Conservation (phyloP, 1,140 invertebrate genomes). For the Panagrolaimus sp. region DNA sequence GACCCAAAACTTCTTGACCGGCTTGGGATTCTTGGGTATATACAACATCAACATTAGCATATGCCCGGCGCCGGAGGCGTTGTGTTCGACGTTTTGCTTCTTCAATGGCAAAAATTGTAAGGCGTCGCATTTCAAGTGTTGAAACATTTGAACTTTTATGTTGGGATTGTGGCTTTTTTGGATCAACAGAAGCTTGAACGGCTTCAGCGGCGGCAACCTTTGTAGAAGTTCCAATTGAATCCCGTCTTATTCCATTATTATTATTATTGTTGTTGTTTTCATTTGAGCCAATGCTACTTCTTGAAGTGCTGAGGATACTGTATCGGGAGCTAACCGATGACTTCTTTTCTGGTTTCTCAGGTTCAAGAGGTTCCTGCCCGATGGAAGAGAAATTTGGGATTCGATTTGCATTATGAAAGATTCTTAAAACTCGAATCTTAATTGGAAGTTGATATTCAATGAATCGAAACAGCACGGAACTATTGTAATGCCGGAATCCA, state of each 20-base stretch:
- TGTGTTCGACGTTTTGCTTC: conserved; percentile 19
- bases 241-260: background rate
- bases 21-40: conserved; percentile 27
- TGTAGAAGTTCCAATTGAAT: background rate
- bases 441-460: conserved; percentile 39
- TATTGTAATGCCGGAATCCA: conserved; percentile 47
- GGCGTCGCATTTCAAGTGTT: conserved; percentile 15
- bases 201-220: background rate
- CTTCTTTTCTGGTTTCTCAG: conserved; percentile 32
- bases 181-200: background rate
- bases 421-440: conserved; percentile 40
- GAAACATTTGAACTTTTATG: conserved; percentile 19
- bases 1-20: conserved; percentile 32
- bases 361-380: conserved; percentile 3
- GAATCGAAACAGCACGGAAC: conserved; percentile 43
- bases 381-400: conserved; percentile 37
- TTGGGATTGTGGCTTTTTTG: background rate
- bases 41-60: conserved; percentile 29
- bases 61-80: conserved; percentile 19
- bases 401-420: conserved; percentile 38
- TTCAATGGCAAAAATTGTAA: conserved; percentile 39
- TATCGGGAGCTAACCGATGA: conserved; percentile 31
- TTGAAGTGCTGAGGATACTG: conserved; percentile 30
- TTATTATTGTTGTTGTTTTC: background rate
- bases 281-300: conserved; percentile 29